Conservation (phyloP, 2,113 vertebrate species). For the Antigone vipio region DNA sequence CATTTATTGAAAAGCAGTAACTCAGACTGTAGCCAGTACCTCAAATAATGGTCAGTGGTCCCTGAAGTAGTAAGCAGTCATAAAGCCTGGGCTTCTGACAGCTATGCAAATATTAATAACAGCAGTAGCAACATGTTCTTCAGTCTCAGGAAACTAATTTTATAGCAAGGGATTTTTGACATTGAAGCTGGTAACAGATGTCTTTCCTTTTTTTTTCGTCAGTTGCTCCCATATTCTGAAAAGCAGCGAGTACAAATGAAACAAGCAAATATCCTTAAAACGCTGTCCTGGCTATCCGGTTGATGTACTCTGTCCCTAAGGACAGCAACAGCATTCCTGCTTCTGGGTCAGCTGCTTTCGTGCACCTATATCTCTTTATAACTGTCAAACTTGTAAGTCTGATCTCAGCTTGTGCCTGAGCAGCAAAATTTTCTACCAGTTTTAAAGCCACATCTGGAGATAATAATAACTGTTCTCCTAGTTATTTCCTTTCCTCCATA, state of each 20-base stretch:
- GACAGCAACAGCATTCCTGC: neutral
- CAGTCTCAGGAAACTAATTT: slow-evolving; percentile 30
- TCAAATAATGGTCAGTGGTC: slow-evolving; percentile 33
- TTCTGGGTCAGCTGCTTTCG: neutral
- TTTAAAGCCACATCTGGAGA: neutral
- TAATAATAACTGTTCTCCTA: neutral
- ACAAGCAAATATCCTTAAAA: neutral
- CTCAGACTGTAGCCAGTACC: neutral
- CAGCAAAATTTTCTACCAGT: neutral
- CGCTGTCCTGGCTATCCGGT: accelerated
- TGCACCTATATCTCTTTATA: neutral
- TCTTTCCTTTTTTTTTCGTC: neutral
- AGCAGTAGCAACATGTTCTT: slow-evolving; percentile 12
- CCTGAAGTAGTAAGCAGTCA: slow-evolving; percentile 24
- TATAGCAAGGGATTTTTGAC: slow-evolving; percentile 6
- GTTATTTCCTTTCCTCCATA: neutral
- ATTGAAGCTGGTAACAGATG: neutral
- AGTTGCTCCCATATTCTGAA: neutral
- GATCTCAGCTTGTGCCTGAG: neutral
- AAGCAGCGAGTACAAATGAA: neutral
- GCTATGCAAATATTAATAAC: slow-evolving; percentile 58
- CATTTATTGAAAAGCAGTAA: slow-evolving; percentile 24
- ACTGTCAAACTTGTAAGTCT: neutral
- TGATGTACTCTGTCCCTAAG: neutral
- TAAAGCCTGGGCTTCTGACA: slow-evolving; percentile 38